Evolutionary conservation across 2,113 vertebrate genomes (phyloP).

Genomic region (Heptranchias perlo): DNA sequence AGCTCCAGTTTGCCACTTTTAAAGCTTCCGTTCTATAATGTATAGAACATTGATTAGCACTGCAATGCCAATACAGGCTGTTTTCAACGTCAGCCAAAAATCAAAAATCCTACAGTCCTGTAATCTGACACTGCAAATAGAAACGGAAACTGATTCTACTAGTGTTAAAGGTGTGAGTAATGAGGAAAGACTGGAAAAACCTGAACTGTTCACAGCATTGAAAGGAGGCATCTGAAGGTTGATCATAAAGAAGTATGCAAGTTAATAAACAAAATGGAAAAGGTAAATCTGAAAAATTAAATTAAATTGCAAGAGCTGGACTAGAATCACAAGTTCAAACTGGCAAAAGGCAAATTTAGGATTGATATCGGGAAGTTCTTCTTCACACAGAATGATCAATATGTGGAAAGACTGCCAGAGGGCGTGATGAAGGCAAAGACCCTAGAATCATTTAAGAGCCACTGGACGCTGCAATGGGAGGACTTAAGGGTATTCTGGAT

Average conservation of each 20-base stretch:
- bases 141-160: not conserved
- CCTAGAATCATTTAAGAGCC: not conserved
- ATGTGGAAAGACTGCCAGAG: not conserved
- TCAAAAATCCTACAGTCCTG: not conserved
- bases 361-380: not conserved
- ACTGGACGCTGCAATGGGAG: not conserved
- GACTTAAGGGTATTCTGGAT: too few species aligned
- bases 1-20: not conserved
- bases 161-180: not conserved
- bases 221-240: not conserved
- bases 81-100: not conserved
- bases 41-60: not conserved
- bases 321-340: not conserved
- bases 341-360: not conserved
- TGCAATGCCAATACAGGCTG: not conserved
- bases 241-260: not conserved
- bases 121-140: not conserved
- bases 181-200: too few species aligned
- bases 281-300: not conserved
- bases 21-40: not conserved
- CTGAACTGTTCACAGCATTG: too few species aligned
- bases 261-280: not conserved
- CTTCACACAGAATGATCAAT: too few species aligned
- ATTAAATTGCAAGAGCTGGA: not conserved
- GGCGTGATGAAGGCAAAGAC: not conserved